These are phyloP conservation scores for Acanthosepion lycidas DNA, from an alignment of 2,888 invertebrate genomes.

Conservation along the genomic window DNA sequence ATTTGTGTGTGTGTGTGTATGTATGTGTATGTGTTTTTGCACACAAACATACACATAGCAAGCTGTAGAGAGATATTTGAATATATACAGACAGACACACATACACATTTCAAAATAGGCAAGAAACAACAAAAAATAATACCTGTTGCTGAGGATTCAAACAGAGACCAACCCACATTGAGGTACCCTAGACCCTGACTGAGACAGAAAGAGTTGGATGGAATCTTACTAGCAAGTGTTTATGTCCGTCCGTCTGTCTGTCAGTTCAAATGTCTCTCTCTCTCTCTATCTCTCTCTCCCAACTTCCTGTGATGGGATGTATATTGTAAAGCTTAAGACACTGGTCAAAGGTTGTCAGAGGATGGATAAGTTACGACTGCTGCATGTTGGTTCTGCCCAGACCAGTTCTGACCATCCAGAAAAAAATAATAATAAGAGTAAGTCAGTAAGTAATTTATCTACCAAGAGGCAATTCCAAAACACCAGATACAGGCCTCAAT, in stretches of 20 bases:
- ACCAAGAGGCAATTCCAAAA: not conserved
- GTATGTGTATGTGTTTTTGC: not conserved
- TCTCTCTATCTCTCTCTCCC: not conserved
- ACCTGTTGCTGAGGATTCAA: slow-evolving; percentile 42
- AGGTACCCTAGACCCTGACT: slow-evolving; percentile 33
- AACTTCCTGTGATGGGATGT: not conserved
- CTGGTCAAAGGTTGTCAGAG: not conserved
- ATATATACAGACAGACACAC: not conserved
- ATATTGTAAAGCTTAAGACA: not conserved
- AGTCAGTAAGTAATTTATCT: slow-evolving; percentile 8
- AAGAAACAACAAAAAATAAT: not conserved
- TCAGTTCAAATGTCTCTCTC: not conserved
- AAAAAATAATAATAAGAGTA: not conserved
- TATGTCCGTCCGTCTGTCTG: not conserved
- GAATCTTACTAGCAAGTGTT: not conserved
- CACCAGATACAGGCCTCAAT: slow-evolving; percentile 23
- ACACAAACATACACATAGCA: not conserved
- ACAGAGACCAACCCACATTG: slow-evolving; percentile 44
- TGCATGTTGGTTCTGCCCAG: not conserved
- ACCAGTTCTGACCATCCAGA: not conserved
- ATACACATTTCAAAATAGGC: not conserved
- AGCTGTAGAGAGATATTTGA: not conserved
- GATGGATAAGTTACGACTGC: not conserved
- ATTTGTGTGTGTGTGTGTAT: not conserved
- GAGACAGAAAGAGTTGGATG: not conserved